Evolutionary conservation across 2,888 invertebrate species (phyloP).

Genomic region (Geophilus truncorum): DNA sequence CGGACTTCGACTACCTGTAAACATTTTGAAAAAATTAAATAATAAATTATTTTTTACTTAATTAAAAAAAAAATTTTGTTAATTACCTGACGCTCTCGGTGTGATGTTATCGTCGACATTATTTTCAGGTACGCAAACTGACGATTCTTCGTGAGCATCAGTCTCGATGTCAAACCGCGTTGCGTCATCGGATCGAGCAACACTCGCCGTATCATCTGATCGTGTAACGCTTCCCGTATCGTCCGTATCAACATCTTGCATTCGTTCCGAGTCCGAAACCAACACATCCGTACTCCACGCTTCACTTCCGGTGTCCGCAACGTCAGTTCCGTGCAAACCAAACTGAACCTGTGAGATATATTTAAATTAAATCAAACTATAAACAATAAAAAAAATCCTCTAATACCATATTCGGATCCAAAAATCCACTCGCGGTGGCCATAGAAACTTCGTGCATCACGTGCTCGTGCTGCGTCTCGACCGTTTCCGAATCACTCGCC

Average conservation of each 20-base stretch:
- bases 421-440: neutral
- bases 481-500: conserved; percentile 91
- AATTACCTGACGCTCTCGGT: conserved; percentile 36
- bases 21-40: neutral
- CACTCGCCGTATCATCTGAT: conserved; percentile 43
- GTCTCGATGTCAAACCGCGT: conserved; percentile 55
- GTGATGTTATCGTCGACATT: conserved; percentile 35
- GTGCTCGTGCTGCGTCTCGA: conserved; percentile 54
- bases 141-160: conserved; percentile 40
- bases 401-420: conserved; percentile 33
- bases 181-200: conserved; percentile 65
- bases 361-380: neutral
- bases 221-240: conserved; percentile 60
- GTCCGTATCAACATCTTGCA: conserved; percentile 76
- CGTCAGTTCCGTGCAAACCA: conserved; percentile 53
- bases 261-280: conserved; percentile 83
- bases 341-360: neutral
- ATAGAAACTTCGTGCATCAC: conserved; percentile 33
- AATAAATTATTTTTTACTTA: neutral
- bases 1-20: conserved; percentile 36
- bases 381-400: neutral
- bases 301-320: conserved; percentile 89
- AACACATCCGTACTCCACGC: conserved; percentile 98
- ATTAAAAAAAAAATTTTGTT: no score
- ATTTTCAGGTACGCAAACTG: conserved; percentile 36